Evolutionary conservation across 2,888 invertebrate genomes (phyloP), one percentile per base, ranked within the genome.

Genomic region (Scaptomyza reducta): DNA sequence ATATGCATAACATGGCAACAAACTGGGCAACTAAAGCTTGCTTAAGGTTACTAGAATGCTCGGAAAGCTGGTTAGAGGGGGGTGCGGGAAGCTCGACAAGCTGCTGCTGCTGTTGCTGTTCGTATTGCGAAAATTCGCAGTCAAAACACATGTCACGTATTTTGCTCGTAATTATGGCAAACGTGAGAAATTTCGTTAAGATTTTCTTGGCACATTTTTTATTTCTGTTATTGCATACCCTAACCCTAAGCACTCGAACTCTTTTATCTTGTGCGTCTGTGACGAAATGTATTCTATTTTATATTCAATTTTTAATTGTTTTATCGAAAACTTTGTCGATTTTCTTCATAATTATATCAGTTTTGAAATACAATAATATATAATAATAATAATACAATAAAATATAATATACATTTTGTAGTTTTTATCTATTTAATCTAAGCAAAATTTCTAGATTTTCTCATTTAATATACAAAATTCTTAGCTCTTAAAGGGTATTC

Each of bases 131-230:
- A 40, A 85, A 87, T 74, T 83, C 75, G 67, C 77, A 86, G 79
- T 89, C 87, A 74, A 77, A 71, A 87, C 87, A 87, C 88, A 88
- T 88, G 82, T 89, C 87, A 88, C 87, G 87, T 89, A 87, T 63
- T 88, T 84, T 64, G 60, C 82, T 87, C 87, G 87, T 87, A 87
- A 87, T 87, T 87, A 89, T 89, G 82, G 89, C 80, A 79, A 85
- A 87, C 87, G 87, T 87, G 87, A 84, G 89, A 87, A 89, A 82
- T 88, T 87, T 89, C 68, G 85, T 79, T 79, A 88, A 89, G 87
- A 87, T 87, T 81, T 89, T 87, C 87, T 74, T 70, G 77, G 70
- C 88, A 86, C 68, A 82, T 73, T 79, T 78, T 67, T 51, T 22
- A 1, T n/a, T n/a, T n/a, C n/a, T n/a, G n/a, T n/a, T n/a, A n/a